Percentiles rank a stretch among this genome's conserved stretches.
These are phyloP conservation scores for Echinops telfairi DNA, from an alignment of 2,113 vertebrate genomes.

Conservation along the genomic window DNA sequence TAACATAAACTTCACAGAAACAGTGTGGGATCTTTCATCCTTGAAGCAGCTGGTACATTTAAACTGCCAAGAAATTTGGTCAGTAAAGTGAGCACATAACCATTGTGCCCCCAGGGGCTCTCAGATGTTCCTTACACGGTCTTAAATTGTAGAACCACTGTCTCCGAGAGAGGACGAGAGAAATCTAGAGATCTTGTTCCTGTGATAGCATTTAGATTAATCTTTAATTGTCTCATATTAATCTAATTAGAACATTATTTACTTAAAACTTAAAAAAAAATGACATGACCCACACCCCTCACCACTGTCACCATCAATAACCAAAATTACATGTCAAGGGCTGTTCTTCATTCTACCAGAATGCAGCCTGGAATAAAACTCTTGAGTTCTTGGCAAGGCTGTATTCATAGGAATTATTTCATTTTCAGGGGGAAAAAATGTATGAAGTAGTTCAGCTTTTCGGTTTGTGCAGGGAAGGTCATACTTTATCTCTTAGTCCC, in stretches of 20 bases:
- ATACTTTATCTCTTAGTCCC: background rate
- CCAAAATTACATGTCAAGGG: background rate
- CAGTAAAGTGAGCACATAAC: too few species aligned
- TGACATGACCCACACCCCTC: background rate
- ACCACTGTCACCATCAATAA: background rate
- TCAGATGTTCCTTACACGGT: background rate
- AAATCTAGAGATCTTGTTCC: background rate
- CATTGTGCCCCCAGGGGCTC: too few species aligned
- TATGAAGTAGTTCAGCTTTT: slow-evolving; percentile 29
- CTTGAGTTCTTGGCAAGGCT: background rate
- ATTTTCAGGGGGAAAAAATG: background rate
- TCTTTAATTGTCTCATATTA: slow-evolving; percentile 6
- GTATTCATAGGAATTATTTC: slow-evolving; percentile 27
- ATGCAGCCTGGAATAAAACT: background rate
- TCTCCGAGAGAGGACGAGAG: background rate
- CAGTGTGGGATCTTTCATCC: too few species aligned
- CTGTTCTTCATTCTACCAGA: background rate
- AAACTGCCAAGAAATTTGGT: too few species aligned
- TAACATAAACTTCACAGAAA: too few species aligned
- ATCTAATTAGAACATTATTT: background rate
- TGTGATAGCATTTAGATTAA: background rate
- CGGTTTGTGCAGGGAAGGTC: background rate
- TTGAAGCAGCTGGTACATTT: too few species aligned
- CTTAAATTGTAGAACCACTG: slow-evolving; percentile 39
- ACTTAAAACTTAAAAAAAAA: slow-evolving; percentile 1